Conservation (phyloP, 1,140 invertebrate genomes). For the Cryptotermes secundus region DNA sequence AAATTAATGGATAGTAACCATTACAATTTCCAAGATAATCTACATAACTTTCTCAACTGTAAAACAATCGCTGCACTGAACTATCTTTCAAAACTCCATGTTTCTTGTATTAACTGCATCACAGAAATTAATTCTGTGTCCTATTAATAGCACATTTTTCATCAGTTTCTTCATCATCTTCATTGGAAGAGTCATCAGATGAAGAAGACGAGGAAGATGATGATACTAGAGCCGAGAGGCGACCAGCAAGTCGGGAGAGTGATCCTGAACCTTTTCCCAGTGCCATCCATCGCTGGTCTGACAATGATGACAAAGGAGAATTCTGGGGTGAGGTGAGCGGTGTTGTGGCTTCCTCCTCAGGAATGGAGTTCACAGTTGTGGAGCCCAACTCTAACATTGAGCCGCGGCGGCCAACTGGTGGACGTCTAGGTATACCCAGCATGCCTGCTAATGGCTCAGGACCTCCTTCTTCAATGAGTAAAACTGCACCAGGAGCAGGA, state of each 20-base stretch:
- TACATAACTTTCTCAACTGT: neutral
- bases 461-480: constrained; percentile 34
- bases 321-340: constrained; percentile 41
- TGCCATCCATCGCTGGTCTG: constrained; percentile 38
- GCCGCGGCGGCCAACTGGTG: constrained; percentile 43
- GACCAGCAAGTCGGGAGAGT: neutral
- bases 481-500: constrained; percentile 18
- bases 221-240: constrained; percentile 48
- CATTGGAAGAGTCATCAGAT: constrained; percentile 46
- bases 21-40: neutral
- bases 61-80: neutral
- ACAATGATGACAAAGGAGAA: constrained; percentile 42
- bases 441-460: neutral
- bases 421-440: constrained; percentile 20
- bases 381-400: constrained; percentile 51
- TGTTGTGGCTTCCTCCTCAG: constrained; percentile 42
- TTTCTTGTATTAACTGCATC: neutral
- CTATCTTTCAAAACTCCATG: neutral
- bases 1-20: neutral
- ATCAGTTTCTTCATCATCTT: constrained; percentile 46
- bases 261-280: constrained; percentile 22
- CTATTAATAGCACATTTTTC: constrained; percentile 43
- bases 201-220: constrained; percentile 49
- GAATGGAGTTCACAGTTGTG: constrained; percentile 42
- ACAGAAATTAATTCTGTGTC: constrained; percentile 31